phyloP scores from a whole-genome alignment of 1,140 invertebrate genomes.

The Drosophila fuyamai region DNA sequence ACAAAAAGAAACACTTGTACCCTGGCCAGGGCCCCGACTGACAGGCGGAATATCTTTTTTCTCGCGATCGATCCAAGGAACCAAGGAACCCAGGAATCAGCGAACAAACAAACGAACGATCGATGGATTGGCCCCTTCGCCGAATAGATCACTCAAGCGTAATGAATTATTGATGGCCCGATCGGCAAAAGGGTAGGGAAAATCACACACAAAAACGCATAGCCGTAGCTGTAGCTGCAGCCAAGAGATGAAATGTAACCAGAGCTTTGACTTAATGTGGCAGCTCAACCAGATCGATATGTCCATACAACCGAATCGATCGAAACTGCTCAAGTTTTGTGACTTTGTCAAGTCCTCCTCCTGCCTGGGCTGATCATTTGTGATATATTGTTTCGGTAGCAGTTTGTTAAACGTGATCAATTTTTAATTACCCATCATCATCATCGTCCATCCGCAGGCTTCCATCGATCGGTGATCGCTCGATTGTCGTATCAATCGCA shows the following conservation, averaged over 20 bases:
- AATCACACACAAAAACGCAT: constrained; percentile 35
- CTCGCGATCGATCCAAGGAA: constrained; percentile 55
- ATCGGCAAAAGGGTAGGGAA: constrained; percentile 19
- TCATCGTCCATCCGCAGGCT: constrained; percentile 36
- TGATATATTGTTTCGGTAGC: constrained; percentile 83
- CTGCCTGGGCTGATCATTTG: constrained; percentile 38
- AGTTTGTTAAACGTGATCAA: constrained; percentile 84
- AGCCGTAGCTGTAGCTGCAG: constrained; percentile 3
- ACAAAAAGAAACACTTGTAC: constrained; percentile 69
- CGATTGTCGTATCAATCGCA: constrained; percentile 72
- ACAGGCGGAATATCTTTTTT: constrained; percentile 82
- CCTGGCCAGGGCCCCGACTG: constrained; percentile 45
- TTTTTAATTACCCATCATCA: constrained; percentile 82
- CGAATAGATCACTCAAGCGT: constrained; percentile 75
- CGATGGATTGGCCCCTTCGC: constrained; percentile 36
- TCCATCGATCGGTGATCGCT: constrained; percentile 40
- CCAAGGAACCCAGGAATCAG: background rate
- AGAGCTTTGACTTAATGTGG: constrained; percentile 58
- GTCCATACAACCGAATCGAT: constrained; percentile 38
- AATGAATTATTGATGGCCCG: constrained; percentile 80
- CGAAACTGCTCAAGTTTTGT: constrained; percentile 29
- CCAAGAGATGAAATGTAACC: constrained; percentile 44
- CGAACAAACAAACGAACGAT: constrained; percentile 18
- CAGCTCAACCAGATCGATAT: constrained; percentile 49
- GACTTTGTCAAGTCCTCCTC: constrained; percentile 50